These are phyloP conservation scores for Dryoscopus gambensis DNA, from an alignment of 2,113 vertebrate species.

Conservation along the genomic window DNA sequence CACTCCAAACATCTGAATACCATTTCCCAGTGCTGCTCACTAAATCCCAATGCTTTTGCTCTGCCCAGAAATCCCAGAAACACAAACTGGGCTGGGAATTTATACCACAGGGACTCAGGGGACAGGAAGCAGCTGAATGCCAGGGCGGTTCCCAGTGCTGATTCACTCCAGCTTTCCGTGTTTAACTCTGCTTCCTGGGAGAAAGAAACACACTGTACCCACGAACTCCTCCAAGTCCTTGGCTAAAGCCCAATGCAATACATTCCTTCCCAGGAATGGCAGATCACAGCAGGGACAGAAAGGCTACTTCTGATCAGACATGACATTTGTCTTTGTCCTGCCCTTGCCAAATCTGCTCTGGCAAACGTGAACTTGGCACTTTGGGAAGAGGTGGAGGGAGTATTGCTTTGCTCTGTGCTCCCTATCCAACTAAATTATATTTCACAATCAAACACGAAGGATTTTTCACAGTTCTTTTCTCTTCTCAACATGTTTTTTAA, in stretches of 20 bases:
- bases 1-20: not conserved
- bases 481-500: not conserved
- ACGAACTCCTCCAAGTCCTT: not conserved
- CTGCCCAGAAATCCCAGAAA: slow-evolving; percentile 3
- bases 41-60: not conserved
- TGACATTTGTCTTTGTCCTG: not conserved
- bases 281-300: not conserved
- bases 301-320: not conserved
- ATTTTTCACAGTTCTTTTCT: not conserved
- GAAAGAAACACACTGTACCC: not conserved
- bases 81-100: not conserved
- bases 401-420: not conserved
- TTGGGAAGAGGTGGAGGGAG: not conserved
- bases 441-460: not conserved
- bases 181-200: not conserved
- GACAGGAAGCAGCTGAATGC: not conserved
- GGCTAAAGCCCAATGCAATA: not conserved
- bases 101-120: not conserved
- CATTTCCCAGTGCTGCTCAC: not conserved
- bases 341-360: not conserved
- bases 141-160: not conserved
- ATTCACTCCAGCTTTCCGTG: not conserved
- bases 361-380: not conserved
- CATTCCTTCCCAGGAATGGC: not conserved
- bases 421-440: not conserved